Conservation (phyloP, 1,140 invertebrate genomes). For the Pantala flavescens region DNA sequence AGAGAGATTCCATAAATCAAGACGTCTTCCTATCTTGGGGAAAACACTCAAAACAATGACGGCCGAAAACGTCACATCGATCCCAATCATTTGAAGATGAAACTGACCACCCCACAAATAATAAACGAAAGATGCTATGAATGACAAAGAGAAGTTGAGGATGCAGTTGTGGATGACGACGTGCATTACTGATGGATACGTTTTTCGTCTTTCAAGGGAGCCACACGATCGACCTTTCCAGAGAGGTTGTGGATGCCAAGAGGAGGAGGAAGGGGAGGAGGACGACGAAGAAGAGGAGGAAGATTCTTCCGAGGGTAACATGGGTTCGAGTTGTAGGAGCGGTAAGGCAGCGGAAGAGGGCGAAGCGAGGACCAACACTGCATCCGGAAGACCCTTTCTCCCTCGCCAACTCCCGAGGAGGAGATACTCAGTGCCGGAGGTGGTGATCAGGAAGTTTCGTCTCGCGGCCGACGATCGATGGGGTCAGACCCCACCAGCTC, state of each 20-base stretch:
- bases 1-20: neutral
- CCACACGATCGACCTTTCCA: neutral
- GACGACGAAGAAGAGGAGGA: neutral
- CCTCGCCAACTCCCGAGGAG: neutral
- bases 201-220: slow-evolving; percentile 5
- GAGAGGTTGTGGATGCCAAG: neutral
- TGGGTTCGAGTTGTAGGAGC: neutral
- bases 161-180: neutral
- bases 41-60: neutral
- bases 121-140: neutral
- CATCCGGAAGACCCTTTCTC: neutral
- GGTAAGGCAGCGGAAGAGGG: neutral
- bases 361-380: neutral
- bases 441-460: neutral
- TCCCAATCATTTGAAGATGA: neutral
- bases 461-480: neutral
- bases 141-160: neutral
- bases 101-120: neutral
- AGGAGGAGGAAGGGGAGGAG: neutral
- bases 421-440: neutral
- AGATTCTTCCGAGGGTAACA: neutral
- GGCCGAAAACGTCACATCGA: neutral
- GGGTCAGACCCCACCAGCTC: neutral
- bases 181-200: neutral
- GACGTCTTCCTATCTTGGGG: neutral